Evolutionary conservation across 2,888 invertebrate species (phyloP).

Genomic region (Cordilura impudica): DNA sequence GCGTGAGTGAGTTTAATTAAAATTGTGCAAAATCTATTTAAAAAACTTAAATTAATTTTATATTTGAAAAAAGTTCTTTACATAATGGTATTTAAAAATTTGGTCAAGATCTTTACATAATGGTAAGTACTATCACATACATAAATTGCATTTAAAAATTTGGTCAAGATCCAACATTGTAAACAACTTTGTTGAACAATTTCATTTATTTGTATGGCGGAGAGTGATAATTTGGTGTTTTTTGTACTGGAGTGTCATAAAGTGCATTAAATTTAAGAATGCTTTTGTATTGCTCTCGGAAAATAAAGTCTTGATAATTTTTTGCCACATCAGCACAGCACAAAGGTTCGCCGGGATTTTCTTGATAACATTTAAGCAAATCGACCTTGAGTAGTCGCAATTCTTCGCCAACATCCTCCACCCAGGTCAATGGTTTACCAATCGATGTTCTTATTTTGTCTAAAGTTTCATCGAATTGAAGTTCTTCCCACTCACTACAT

Average conservation of each 20-base stretch:
- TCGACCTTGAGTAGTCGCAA: constrained; percentile 16
- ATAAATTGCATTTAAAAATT: too few relatives aligned
- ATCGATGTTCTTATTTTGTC: constrained; percentile 43
- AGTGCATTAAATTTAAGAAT: constrained; percentile 35
- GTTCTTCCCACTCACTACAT: constrained; percentile 42
- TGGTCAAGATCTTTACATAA: too few relatives aligned
- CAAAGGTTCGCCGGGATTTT: constrained; percentile 53
- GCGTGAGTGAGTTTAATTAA: too few relatives aligned
- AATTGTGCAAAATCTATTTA: too few relatives aligned
- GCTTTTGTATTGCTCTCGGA: constrained; percentile 48
- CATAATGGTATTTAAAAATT: too few relatives aligned
- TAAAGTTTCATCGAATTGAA: constrained; percentile 44
- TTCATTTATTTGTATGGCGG: not conserved
- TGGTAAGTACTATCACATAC: too few relatives aligned
- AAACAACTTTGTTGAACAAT: constrained; percentile 3
- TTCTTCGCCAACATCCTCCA: constrained; percentile 20
- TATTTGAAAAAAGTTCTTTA: too few relatives aligned
- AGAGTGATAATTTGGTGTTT: constrained; percentile 6
- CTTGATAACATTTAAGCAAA: constrained; percentile 56
- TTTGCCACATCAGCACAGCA: constrained; percentile 46
- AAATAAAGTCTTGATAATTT: constrained; percentile 57
- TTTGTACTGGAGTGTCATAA: not conserved
- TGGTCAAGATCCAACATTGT: not conserved
- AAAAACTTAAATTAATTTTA: too few relatives aligned
- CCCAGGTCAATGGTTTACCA: constrained; percentile 47